Evolutionary conservation across 1,140 invertebrate genomes (phyloP).

Genomic region (Bombus terrestris): DNA sequence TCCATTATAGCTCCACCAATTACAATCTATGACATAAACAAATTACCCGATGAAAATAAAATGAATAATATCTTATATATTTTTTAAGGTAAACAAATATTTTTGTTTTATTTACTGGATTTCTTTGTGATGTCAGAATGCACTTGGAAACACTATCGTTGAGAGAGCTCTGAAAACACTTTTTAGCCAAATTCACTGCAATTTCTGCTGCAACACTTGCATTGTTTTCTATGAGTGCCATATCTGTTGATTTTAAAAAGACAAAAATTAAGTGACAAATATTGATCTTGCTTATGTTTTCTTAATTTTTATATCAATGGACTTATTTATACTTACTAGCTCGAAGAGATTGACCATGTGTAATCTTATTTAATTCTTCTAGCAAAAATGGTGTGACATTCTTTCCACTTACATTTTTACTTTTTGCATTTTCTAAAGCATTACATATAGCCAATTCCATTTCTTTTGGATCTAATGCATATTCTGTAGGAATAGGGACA

Average conservation of each 20-base stretch:
- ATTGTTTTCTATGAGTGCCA: conserved; percentile 96
- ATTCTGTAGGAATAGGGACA: conserved; percentile 92
- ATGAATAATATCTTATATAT: not conserved
- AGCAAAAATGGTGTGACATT: conserved; percentile 96
- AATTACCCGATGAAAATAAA: conserved; percentile 23
- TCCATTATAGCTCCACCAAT: conserved; percentile 93
- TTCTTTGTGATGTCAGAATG: conserved; percentile 39
- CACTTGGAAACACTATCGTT: not conserved
- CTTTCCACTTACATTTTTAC: conserved; percentile 89
- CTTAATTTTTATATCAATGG: not conserved
- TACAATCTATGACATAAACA: conserved; percentile 85
- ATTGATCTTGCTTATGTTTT: not conserved
- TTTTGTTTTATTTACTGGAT: conserved; percentile 63
- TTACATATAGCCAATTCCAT: conserved; percentile 89
- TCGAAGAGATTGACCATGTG: conserved; percentile 90
- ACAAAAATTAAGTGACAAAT: not conserved
- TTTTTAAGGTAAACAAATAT: not conserved
- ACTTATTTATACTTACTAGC: conserved; percentile 86
- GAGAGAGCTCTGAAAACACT: not conserved
- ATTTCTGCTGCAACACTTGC: conserved; percentile 92
- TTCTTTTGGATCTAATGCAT: conserved; percentile 84
- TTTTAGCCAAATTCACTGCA: conserved; percentile 85
- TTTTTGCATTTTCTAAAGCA: conserved; percentile 87
- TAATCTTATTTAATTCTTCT: conserved; percentile 89
- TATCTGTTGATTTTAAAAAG: conserved; percentile 84